Evolutionary conservation across 2,888 invertebrate species (phyloP).

Genomic region (Hyposoter didymator): DNA sequence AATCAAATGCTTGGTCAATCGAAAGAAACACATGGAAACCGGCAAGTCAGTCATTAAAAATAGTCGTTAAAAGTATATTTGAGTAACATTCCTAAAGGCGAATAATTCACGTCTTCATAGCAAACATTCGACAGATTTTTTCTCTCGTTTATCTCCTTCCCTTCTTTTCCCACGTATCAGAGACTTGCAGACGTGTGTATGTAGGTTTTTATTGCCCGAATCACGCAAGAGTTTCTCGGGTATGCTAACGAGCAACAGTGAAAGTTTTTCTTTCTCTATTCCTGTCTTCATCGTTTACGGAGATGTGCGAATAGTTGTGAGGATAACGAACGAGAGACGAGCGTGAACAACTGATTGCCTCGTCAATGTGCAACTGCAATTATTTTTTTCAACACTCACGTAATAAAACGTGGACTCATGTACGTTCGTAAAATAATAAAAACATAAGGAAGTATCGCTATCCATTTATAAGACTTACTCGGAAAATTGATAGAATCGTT

Average conservation of each 20-base stretch:
- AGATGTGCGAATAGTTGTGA: conserved; percentile 31
- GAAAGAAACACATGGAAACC: conserved; percentile 16
- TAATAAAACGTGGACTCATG: background rate
- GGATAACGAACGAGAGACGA: conserved; percentile 45
- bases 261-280: conserved; percentile 53
- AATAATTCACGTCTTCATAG: conserved; percentile 53
- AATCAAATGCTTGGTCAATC: conserved; percentile 32
- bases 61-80: conserved; percentile 54
- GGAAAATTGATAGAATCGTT: conserved; percentile 43
- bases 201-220: conserved; percentile 52
- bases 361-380: conserved; percentile 32
- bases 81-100: conserved; percentile 48
- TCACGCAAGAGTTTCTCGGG: conserved; percentile 61
- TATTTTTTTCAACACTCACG: conserved; percentile 15
- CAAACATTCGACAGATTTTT: conserved; percentile 39
- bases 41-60: conserved; percentile 23
- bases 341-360: conserved; percentile 28
- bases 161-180: conserved; percentile 1
- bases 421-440: background rate
- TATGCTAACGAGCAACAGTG: conserved; percentile 62
- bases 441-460: background rate
- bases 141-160: background rate
- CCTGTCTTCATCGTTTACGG: conserved; percentile 22
- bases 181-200: conserved; percentile 9
- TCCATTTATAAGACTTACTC: conserved; percentile 51